Conservation (phyloP, 1,140 invertebrate genomes). For the Heterodera carotae region DNA sequence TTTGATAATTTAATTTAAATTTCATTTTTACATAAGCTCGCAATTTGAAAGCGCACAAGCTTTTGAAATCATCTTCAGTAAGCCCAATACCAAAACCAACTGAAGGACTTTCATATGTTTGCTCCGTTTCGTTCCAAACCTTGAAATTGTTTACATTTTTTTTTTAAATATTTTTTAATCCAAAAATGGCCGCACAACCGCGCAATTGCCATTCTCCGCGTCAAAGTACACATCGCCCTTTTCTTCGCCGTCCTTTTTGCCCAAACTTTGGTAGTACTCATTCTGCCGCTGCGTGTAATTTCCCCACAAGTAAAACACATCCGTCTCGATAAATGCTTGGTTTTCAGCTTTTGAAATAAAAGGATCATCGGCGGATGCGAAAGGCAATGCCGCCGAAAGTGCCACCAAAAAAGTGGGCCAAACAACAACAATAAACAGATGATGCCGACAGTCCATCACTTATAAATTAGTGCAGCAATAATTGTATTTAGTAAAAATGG, state of each 20-base stretch:
- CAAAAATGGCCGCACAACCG: too few relatives aligned
- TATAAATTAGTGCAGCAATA: too few relatives aligned
- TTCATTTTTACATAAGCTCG: background rate
- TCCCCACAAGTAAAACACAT: background rate
- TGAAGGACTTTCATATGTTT: background rate
- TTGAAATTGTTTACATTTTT: background rate
- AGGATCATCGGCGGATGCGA: too few relatives aligned
- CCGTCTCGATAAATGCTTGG: too few relatives aligned
- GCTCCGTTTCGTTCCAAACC: background rate
- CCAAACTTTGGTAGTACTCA: background rate
- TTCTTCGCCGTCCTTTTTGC: background rate
- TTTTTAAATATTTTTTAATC: background rate
- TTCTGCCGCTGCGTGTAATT: background rate
- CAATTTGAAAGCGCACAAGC: background rate
- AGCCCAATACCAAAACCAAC: background rate
- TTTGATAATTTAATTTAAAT: background rate
- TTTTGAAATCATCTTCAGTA: background rate
- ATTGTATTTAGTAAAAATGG: too few relatives aligned
- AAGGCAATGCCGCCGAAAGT: too few relatives aligned
- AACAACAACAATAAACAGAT: too few relatives aligned
- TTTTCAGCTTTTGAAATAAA: too few relatives aligned
- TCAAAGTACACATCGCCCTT: background rate
- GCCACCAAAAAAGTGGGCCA: too few relatives aligned
- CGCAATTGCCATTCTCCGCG: background rate
- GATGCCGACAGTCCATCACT: too few relatives aligned